These are phyloP conservation scores for Solen grandis DNA, from an alignment of 1,140 invertebrate genomes.

Conservation along the genomic window DNA sequence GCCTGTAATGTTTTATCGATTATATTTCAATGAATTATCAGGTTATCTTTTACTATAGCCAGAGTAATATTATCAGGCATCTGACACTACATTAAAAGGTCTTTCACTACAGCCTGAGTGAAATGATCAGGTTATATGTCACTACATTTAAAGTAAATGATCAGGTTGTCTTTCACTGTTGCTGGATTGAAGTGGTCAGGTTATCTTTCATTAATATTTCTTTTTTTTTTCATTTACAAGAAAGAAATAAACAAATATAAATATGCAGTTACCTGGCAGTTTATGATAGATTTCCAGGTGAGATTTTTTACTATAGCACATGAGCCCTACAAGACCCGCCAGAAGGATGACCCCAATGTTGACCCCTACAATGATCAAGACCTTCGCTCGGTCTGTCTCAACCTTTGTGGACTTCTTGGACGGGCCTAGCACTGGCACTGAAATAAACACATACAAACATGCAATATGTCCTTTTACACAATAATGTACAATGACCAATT, in stretches of 20 bases:
- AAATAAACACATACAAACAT: too few relatives aligned
- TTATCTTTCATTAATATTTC: neutral
- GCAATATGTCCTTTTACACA: too few relatives aligned
- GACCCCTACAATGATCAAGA: slow-evolving; percentile 49
- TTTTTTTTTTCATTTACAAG: neutral
- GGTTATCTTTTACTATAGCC: too few relatives aligned
- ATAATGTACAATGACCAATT: too few relatives aligned
- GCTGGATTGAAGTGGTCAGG: neutral
- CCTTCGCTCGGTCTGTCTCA: slow-evolving; percentile 19
- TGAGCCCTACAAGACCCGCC: slow-evolving; percentile 36
- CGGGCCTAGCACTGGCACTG: neutral
- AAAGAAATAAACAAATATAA: neutral
- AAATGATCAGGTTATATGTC: too few relatives aligned
- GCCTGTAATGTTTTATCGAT: too few relatives aligned
- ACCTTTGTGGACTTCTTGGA: slow-evolving; percentile 4
- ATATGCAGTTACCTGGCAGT: slow-evolving; percentile 38
- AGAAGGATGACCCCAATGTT: slow-evolving; percentile 40
- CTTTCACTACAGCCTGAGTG: too few relatives aligned
- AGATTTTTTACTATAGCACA: slow-evolving; percentile 36
- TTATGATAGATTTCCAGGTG: slow-evolving; percentile 40
- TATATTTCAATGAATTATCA: too few relatives aligned
- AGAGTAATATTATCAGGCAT: too few relatives aligned
- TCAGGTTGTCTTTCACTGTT: too few relatives aligned
- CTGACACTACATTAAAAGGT: too few relatives aligned
- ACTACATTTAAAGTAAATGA: too few relatives aligned